Base-by-base conservation (phyloP, 2,797 vertebrate species). In the Odontamblyopus lacepedii region DNA sequence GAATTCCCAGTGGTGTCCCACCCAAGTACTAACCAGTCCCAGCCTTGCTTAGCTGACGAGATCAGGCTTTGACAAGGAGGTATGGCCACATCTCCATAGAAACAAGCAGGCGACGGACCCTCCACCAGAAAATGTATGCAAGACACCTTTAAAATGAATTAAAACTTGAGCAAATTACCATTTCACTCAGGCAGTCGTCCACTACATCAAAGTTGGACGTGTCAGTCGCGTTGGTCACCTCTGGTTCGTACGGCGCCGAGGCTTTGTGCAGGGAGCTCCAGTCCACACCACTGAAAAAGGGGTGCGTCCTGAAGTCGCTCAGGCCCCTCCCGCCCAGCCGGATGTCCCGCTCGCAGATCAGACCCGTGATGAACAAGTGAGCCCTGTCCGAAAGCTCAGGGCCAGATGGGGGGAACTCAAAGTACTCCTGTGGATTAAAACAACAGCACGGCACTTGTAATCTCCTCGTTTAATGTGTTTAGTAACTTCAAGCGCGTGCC, bases 171-270 rank as follows among this genome's bases (percentile, higher is more conserved):
- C 32, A 6, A 35, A 6, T 35, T 70, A 95, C 94, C 94, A 92
- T 94, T 83, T 95, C 92, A 79, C 92, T 95, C 72, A 96, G 93
- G 81, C 85, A 76, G 56, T 96, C 95, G 9, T 96, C 95, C 67
- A 95, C 87, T 61, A 96, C 82, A 27, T 97, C 96, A 38, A 97
- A 97, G 91, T 97, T 96, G 79, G 95, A 95, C 1, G 96, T 97
- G 85, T 97, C 95, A 0, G 95, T 95, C 76, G 95, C 82, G 35
- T 94, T 92, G 51, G 91, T 90, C 2, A 95, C 93, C 57, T 95
- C 94, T 0, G 95, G 95, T 1, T 88, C 79, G 70, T 92, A 96
- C 0, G 95, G 95, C 0, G 95, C 94, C 0, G 87, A 61, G 26
- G 88, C 85, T 56, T 90, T 81, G 0, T 94, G 91, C 73, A 97